Base-by-base conservation (phyloP, 1,140 invertebrate genomes). In the Campoletis sonorensis region DNA sequence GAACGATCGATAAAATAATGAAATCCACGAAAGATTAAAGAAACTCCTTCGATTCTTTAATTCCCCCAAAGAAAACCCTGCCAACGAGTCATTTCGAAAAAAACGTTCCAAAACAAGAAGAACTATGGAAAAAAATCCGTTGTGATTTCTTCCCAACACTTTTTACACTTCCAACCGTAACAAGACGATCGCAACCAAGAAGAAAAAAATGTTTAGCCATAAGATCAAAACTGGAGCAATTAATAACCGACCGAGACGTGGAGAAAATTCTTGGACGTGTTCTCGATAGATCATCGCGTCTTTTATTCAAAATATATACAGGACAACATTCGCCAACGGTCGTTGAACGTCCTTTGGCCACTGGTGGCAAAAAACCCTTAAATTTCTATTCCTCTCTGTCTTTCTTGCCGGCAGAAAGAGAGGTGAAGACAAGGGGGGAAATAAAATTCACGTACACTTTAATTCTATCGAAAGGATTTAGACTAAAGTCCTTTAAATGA, bases 401-500 rank as follows among this genome's bases (percentile, higher is more conserved):
- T 23, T 16, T 73, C 71, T 18, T 40, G 10, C 40, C 16, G 37
- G 16, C 15, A 51, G 21, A 45, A 13, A 23, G 76, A 49, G 49
- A 13, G 23, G 70, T 26, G n/a, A 23, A 75, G 54, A 18, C 7
- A 58, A 49, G 26, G 21, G 27, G 0, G 49, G 8, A 45, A 45
- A 11, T 4, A 45, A 13, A 13, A 45, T 4, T 27, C 13, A 64
- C 5, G 10, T 64, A 15, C 15, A 54, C 51, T n/a, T 23, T 13
- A 64, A 27, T 64, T 4, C 61, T 23, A 64, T 26, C 61, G 61
- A 26, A 64, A 23, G n/a, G 15, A 18, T 71, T 78, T 64, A 76
- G 81, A 85, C 84, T 85, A 85, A 81, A 86, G 87, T 86, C 83
- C 87, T 90, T 90, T 89, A 90, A 90, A 88, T 75, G 83, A 84